Evolutionary conservation across 1,140 invertebrate genomes (phyloP).

Genomic region (Cotesia chilonis): DNA sequence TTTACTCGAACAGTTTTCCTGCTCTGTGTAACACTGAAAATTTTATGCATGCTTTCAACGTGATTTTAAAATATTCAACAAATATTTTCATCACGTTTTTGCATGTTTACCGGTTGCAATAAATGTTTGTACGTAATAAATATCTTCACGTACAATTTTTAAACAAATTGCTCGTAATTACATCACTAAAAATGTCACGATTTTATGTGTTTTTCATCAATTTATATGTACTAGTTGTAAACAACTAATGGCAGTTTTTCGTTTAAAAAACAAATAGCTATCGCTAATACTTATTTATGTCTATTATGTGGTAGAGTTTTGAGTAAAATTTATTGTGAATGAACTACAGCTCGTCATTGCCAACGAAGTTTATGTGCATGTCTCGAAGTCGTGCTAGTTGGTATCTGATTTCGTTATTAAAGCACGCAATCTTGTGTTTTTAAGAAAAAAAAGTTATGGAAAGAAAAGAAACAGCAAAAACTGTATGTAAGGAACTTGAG

Average conservation of each 20-base stretch:
- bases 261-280: background rate
- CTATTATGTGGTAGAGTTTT: conserved; percentile 20
- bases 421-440: conserved; percentile 30
- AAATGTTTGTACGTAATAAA: background rate
- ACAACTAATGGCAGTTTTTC: background rate
- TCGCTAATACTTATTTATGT: conserved; percentile 32
- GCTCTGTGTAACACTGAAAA: conserved; percentile 30
- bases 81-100: conserved; percentile 25
- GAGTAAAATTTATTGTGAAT: conserved; percentile 40
- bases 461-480: conserved; percentile 5
- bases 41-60: conserved; percentile 27
- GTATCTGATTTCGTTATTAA: conserved; percentile 22
- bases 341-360: conserved; percentile 31
- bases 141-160: conserved; percentile 7
- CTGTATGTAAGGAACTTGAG: background rate
- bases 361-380: conserved; percentile 28
- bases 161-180: conserved; percentile 4
- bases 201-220: no score
- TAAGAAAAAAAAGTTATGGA: conserved; percentile 7
- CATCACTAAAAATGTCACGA: background rate
- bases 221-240: background rate
- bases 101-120: background rate
- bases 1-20: conserved; percentile 21
- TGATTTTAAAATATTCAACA: conserved; percentile 24
- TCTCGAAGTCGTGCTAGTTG: conserved; percentile 24